Base-by-base conservation (phyloP, 2,888 invertebrate species). In the Dendrolimus houi region DNA sequence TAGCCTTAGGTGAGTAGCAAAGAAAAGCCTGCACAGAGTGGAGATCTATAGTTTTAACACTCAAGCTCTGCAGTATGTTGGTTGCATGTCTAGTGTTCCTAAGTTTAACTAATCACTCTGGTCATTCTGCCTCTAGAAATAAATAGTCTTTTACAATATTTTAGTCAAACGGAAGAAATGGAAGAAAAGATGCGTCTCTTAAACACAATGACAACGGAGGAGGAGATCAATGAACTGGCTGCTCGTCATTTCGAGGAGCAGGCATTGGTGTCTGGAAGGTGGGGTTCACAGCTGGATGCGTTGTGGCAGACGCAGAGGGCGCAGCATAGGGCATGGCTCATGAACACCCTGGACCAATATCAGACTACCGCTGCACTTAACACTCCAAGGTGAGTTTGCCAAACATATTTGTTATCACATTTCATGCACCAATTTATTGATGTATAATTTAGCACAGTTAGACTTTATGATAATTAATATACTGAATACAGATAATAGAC, bases 251-350 rank as follows among this genome's bases (percentile, higher is more conserved):
- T 96, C 72, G 95, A 96, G 71, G 94, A 95, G 62, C 96, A 96
- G 74, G 94, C 96, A 69, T 89, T 97, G 69, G 91, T 96, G n/a
- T 95, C 96, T 57, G 96, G 96, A 10, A 94, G 96, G 66, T 96
- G 97, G 93, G 95, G 94, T 65, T 96, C 96, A 54, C 95, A 97
- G 86, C 90, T 98, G 56, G 96, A 96, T 72, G 96, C 96, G 2
- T 92, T 97, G 67, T 93, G 95, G 71, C 95, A 96, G 64, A 95
- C 95, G 54, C 98, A 98, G 85, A 93, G 95, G 58, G 92, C 95
- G 52, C 96, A 97, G 70, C 98, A 97, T 79, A 92, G 97, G 57
- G 94, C 97, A 70, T 98, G 98, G 98, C 94, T 98, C 53, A 96
- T 96, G 93, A 92, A 93, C 70, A 93, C 96, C 60, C 91, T 96